phyloP scores from a whole-genome alignment of 1,140 invertebrate genomes.

The Drosophila ficusphila region DNA sequence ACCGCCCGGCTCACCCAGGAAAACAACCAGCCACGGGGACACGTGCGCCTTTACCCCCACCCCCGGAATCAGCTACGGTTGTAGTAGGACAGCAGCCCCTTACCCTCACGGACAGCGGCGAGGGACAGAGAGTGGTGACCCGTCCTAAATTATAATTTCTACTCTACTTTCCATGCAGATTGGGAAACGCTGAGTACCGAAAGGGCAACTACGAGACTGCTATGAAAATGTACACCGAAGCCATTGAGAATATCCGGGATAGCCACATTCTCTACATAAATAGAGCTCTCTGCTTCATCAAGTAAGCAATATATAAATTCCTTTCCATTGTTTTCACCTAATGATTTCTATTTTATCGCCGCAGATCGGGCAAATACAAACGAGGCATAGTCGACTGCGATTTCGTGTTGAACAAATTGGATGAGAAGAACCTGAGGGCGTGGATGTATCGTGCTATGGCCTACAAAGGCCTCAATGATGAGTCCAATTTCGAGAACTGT shows the following conservation, averaged over 20 bases:
- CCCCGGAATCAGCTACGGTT: too few species aligned
- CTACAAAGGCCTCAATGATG: constrained; percentile 74
- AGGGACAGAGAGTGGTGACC: too few species aligned
- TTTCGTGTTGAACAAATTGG: constrained; percentile 80
- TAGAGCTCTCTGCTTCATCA: constrained; percentile 86
- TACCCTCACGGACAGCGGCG: too few species aligned
- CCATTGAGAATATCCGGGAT: constrained; percentile 90
- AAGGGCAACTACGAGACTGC: constrained; percentile 89
- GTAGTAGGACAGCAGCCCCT: too few species aligned
- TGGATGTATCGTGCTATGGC: constrained; percentile 82
- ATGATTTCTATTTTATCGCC: not conserved
- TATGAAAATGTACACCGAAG: constrained; percentile 89
- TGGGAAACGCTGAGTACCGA: constrained; percentile 87
- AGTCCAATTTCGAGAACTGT: constrained; percentile 73
- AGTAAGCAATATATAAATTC: constrained; percentile 40
- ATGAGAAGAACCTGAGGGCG: constrained; percentile 80
- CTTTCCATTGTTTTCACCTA: not conserved
- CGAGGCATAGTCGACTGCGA: constrained; percentile 81
- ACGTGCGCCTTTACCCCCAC: too few species aligned
- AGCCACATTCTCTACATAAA: constrained; percentile 91
- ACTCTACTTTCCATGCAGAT: constrained; percentile 17
- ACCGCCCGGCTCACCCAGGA: too few species aligned
- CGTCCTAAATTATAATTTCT: too few species aligned
- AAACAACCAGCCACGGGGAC: too few species aligned
- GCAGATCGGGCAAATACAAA: constrained; percentile 68